Evolutionary conservation across 2,888 invertebrate genomes (phyloP), one percentile per base, ranked within the genome.

Genomic region (Ochlodes sylvanus): DNA sequence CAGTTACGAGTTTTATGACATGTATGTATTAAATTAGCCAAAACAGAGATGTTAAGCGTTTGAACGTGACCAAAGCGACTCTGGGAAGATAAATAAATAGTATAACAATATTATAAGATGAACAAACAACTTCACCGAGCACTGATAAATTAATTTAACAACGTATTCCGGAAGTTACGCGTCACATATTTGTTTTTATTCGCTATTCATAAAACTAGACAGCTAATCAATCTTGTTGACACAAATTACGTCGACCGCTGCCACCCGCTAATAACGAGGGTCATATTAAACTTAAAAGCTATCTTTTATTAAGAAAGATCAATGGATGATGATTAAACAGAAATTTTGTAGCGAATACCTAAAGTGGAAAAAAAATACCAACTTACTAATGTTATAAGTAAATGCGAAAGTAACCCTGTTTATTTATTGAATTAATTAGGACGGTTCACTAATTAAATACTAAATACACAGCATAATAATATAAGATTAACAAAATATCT

Each of bases 211-310:
- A 61, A 67, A 60, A 61, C 55, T 67, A 61, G 67, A 61, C 67
- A 61, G 61, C 60, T 67, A 67, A 86, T 86, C 86, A 86, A 86
- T 86, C 85, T 81, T 82, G 81, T 80, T 82, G 84, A 84, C 84
- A 82, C 77, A 77, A 76, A 79, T 79, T 76, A 61, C 67, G 60
- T 61, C 61, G 67, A 47, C 67, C 67, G 67, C 67, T 67, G 67
- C 67, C 67, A 67, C 66, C 54, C 54, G 55, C 67, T 50, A 60
- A 66, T 67, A 67, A 61, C 67, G 67, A 67, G 61, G 67, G 67
- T 44, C 55, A 55, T 67, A 61, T 65, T 67, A 61, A 67, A 67
- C 54, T 67, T 67, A 61, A 67, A 61, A 5, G 61, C 32, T 67
- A 67, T 67, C 55, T 67, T 67, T 67, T 67, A 61, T 41, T 67